phyloP scores from a whole-genome alignment of 2,888 invertebrate species.

The Melinaea menophilus region DNA sequence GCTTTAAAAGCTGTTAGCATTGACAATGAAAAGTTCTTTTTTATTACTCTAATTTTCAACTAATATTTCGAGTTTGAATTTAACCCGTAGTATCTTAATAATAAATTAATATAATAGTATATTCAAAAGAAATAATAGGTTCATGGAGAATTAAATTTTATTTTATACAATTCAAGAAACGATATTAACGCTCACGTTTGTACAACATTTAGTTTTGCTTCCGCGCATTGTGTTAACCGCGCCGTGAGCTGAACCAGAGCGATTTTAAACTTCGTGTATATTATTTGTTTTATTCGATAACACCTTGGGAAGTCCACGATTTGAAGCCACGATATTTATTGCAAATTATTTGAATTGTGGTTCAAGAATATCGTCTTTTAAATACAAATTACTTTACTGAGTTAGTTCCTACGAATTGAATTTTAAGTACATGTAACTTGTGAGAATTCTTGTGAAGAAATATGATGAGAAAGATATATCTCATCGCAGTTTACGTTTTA shows the following conservation, averaged over 20 bases:
- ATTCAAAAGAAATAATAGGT: neutral
- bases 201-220: conserved; percentile 38
- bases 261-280: conserved; percentile 44
- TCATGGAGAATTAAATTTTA: neutral
- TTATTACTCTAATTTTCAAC: no score
- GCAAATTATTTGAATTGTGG: conserved; percentile 7
- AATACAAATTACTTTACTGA: neutral
- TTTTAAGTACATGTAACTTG: no score
- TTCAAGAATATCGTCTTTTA: conserved; percentile 13
- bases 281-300: conserved; percentile 51
- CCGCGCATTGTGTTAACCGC: conserved; percentile 62
- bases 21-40: no score
- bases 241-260: conserved; percentile 60
- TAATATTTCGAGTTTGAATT: no score
- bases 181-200: conserved; percentile 22
- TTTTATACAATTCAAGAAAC: conserved; percentile 6
- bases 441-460: no score
- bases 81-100: no score
- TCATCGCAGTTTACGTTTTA: no score
- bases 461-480: no score
- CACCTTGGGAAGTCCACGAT: conserved; percentile 57
- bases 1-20: no score
- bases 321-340: conserved; percentile 20
- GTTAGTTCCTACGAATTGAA: neutral
- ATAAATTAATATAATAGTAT: neutral